Percentiles rank a stretch among this genome's conserved stretches.
Evolutionary conservation across 2,888 invertebrate species (phyloP).

Genomic region (Ectropis crepuscularia): DNA sequence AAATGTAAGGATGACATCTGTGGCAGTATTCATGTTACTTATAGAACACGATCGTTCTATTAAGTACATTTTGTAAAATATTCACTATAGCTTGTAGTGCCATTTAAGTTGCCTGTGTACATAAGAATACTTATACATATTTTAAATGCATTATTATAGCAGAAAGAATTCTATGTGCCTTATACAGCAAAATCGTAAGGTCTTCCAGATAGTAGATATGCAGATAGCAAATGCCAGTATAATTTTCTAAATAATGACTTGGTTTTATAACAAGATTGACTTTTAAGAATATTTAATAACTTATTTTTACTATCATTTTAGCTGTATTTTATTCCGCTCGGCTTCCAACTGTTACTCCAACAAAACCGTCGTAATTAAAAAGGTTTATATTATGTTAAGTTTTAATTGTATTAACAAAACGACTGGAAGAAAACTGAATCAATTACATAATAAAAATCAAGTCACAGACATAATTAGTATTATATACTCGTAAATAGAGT

Average conservation of each 20-base stretch:
- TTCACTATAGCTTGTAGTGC: constrained; percentile 58
- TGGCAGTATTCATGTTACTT: constrained; percentile 77
- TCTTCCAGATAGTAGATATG: constrained; percentile 65
- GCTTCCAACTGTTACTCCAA: too few species aligned
- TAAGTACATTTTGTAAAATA: constrained; percentile 41
- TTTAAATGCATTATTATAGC: constrained; percentile 16
- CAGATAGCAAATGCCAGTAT: constrained; percentile 26
- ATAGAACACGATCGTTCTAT: constrained; percentile 48
- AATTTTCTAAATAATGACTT: neutral
- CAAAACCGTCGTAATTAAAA: too few species aligned
- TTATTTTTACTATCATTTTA: too few species aligned
- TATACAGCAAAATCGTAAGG: constrained; percentile 80
- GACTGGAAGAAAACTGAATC: too few species aligned
- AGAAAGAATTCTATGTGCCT: constrained; percentile 71
- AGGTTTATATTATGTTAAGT: too few species aligned
- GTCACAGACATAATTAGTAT: too few species aligned
- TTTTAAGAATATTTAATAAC: too few species aligned
- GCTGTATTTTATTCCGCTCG: too few species aligned
- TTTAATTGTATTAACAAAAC: too few species aligned
- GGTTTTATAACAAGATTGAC: too few species aligned
- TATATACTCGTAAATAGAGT: too few species aligned
- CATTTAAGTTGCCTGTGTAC: constrained; percentile 52
- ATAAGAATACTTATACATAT: constrained; percentile 10
- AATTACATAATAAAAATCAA: too few species aligned
- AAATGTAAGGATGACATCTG: constrained; percentile 78